Evolutionary conservation across 2,888 invertebrate species (phyloP).

Genomic region (Aplocera efformata): DNA sequence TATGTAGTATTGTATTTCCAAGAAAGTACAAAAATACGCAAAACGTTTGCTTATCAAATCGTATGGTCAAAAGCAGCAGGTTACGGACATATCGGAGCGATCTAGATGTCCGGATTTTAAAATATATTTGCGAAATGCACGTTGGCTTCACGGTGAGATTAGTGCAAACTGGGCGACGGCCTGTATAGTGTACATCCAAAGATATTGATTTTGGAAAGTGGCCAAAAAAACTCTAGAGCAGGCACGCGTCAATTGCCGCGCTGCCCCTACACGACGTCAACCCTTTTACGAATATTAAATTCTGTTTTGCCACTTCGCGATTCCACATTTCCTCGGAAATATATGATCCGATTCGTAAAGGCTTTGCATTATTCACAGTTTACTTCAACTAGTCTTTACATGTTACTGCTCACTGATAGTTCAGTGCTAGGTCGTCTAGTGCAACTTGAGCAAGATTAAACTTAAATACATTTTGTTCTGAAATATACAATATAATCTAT

Average conservation of each 20-base stretch:
- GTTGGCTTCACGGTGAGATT: slow-evolving; percentile 61
- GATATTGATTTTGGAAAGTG: slow-evolving; percentile 78
- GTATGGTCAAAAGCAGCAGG: slow-evolving; percentile 19
- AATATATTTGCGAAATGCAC: slow-evolving; percentile 36
- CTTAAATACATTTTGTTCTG: no score
- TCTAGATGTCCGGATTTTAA: slow-evolving; percentile 26
- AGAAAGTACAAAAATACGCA: slow-evolving; percentile 4
- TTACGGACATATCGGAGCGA: slow-evolving; percentile 22
- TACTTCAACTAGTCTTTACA: slow-evolving; percentile 43
- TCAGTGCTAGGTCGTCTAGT: slow-evolving; percentile 19
- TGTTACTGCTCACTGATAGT: slow-evolving; percentile 23
- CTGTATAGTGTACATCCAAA: slow-evolving; percentile 71
- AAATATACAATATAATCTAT: no score
- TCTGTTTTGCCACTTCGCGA: slow-evolving; percentile 79
- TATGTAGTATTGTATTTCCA: background rate
- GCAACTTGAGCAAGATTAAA: no score
- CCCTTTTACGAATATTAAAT: slow-evolving; percentile 81
- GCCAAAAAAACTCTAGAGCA: slow-evolving; percentile 77
- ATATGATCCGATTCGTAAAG: slow-evolving; percentile 65
- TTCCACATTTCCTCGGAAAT: slow-evolving; percentile 69
- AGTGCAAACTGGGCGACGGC: slow-evolving; percentile 73
- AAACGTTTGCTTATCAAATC: slow-evolving; percentile 13
- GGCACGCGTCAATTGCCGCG: slow-evolving; percentile 77
- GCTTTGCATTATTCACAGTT: slow-evolving; percentile 68
- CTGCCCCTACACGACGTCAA: slow-evolving; percentile 74